Conservation (phyloP, 2,797 vertebrate species). For the Falco columbarius region DNA sequence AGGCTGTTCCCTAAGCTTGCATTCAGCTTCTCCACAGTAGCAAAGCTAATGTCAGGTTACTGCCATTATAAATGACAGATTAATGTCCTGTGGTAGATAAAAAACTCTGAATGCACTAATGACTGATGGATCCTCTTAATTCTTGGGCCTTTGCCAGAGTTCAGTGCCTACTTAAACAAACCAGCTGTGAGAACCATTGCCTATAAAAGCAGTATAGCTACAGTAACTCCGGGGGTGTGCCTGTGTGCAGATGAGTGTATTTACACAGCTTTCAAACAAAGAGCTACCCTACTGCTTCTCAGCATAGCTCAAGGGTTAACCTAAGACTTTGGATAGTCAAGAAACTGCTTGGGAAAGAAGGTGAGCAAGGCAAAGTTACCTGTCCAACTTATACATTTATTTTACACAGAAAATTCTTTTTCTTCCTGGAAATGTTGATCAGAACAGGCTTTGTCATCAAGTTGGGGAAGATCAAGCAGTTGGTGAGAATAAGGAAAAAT, state of each 20-base stretch:
- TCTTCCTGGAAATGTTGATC: background rate
- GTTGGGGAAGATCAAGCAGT: background rate
- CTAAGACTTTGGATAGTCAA: background rate
- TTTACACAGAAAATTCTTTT: background rate
- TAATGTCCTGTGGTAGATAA: background rate
- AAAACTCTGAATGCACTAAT: background rate
- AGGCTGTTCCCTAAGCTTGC: background rate
- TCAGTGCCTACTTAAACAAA: slow-evolving; percentile 5
- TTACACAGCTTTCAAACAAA: background rate
- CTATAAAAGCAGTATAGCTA: background rate
- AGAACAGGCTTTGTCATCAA: background rate
- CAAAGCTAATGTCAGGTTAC: background rate
- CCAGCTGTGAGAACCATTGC: background rate
- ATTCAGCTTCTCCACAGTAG: background rate
- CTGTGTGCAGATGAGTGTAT: background rate
- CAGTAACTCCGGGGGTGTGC: background rate
- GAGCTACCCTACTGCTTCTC: background rate
- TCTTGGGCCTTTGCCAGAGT: background rate
- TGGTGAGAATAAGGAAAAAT: background rate
- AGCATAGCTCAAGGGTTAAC: background rate
- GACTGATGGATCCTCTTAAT: slow-evolving; percentile 7
- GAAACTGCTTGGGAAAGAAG: background rate
- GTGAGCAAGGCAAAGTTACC: background rate
- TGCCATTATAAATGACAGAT: background rate
- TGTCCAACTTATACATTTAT: too few species aligned